phyloP scores from a whole-genome alignment of 1,140 invertebrate species.

The Tribolium madens region DNA sequence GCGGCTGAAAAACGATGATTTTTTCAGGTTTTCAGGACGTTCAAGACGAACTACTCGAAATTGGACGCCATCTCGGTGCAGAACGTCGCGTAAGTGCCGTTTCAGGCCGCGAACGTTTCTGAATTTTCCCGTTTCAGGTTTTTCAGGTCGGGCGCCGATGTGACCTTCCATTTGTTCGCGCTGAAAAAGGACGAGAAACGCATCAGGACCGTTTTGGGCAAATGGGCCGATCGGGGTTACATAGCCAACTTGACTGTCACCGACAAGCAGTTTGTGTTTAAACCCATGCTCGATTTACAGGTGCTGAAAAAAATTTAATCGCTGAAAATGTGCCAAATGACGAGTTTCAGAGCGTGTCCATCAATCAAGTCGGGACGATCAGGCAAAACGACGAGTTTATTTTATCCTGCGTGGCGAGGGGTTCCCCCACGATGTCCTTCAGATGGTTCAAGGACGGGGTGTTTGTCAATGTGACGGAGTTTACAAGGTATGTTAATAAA shows the following conservation, averaged over 20 bases:
- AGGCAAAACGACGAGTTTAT: slow-evolving; percentile 81
- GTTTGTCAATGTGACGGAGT: slow-evolving; percentile 77
- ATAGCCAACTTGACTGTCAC: slow-evolving; percentile 75
- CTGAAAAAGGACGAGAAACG: slow-evolving; percentile 72
- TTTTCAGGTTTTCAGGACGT: slow-evolving; percentile 39
- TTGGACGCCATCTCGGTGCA: slow-evolving; percentile 26
- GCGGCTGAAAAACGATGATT: not conserved
- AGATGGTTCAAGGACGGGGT: slow-evolving; percentile 85
- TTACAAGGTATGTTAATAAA: slow-evolving; percentile 74
- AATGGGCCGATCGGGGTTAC: slow-evolving; percentile 73
- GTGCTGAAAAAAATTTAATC: slow-evolving; percentile 23
- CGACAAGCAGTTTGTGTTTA: slow-evolving; percentile 56
- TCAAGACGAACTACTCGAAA: slow-evolving; percentile 37
- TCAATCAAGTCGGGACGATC: slow-evolving; percentile 75
- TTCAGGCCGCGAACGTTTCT: not conserved
- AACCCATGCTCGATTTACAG: slow-evolving; percentile 53
- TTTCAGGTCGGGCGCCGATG: slow-evolving; percentile 70
- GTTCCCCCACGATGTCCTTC: slow-evolving; percentile 79
- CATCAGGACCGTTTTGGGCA: slow-evolving; percentile 72
- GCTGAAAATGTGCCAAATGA: not conserved
- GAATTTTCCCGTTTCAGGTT: slow-evolving; percentile 52
- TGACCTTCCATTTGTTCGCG: slow-evolving; percentile 75
- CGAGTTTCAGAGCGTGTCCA: slow-evolving; percentile 69
- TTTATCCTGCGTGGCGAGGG: slow-evolving; percentile 81
- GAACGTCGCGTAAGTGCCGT: slow-evolving; percentile 39